Evolutionary conservation across 2,797 vertebrate genomes (phyloP).

Genomic region (Mycteria americana): DNA sequence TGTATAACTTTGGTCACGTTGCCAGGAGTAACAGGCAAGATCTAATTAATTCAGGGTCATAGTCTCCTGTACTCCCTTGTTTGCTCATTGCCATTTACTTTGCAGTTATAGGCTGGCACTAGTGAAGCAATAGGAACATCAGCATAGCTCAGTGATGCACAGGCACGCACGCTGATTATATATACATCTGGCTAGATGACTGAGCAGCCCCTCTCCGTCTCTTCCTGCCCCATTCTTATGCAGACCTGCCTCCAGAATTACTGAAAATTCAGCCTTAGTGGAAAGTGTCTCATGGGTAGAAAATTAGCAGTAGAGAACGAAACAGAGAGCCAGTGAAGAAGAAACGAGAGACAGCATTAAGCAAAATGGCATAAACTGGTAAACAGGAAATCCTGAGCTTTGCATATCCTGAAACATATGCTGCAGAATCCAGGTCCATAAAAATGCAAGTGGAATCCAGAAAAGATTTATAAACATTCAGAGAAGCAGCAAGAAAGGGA

Average conservation of each 20-base stretch:
- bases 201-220: background rate
- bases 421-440: background rate
- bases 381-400: background rate
- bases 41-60: conserved; percentile 17
- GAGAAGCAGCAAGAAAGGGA: background rate
- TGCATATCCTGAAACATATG: background rate
- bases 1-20: background rate
- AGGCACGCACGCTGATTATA: background rate
- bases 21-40: background rate
- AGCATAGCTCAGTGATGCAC: background rate
- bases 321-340: background rate
- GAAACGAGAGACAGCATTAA: background rate
- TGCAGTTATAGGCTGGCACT: background rate
- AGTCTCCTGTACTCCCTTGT: background rate
- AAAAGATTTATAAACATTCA: background rate
- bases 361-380: background rate
- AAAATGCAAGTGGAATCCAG: background rate
- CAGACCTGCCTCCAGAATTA: background rate
- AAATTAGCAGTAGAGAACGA: background rate
- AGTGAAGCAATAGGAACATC: background rate
- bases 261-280: background rate
- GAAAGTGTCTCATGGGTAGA: background rate
- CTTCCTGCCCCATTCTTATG: background rate
- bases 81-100: background rate
- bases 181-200: background rate